Conservation (phyloP, 2,888 invertebrate genomes). For the Eupithecia tripunctaria region DNA sequence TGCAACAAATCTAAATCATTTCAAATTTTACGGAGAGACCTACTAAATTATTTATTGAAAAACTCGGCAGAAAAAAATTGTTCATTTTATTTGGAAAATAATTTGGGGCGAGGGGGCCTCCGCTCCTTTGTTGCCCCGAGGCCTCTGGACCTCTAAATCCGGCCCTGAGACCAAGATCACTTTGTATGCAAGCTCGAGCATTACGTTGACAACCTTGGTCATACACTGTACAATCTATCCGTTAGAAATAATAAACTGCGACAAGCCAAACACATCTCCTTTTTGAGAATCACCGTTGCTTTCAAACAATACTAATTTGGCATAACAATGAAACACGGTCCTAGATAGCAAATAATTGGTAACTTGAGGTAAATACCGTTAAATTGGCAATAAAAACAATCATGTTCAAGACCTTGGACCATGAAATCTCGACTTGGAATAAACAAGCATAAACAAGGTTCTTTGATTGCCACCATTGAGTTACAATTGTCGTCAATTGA, state of each 20-base stretch:
- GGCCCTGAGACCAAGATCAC: too few relatives aligned
- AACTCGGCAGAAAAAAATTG: too few relatives aligned
- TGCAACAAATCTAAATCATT: too few relatives aligned
- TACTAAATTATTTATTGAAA: too few relatives aligned
- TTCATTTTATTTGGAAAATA: too few relatives aligned
- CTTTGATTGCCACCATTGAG: slow-evolving; percentile 3
- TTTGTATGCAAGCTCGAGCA: slow-evolving; percentile 64
- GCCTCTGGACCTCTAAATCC: too few relatives aligned
- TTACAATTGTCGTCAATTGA: slow-evolving; percentile 4
- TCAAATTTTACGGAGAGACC: too few relatives aligned
- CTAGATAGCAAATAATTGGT: slow-evolving; percentile 20
- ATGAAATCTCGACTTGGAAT: not conserved
- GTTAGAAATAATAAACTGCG: slow-evolving; percentile 71
- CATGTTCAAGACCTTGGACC: slow-evolving; percentile 6
- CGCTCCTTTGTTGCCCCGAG: too few relatives aligned
- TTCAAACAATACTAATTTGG: slow-evolving; percentile 33
- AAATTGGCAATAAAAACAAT: slow-evolving; percentile 11
- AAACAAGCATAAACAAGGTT: slow-evolving; percentile 1
- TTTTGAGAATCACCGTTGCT: slow-evolving; percentile 64
- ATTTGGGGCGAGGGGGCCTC: too few relatives aligned
- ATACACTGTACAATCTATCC: slow-evolving; percentile 63
- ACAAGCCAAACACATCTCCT: slow-evolving; percentile 54
- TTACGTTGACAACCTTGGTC: slow-evolving; percentile 66
- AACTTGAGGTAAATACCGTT: slow-evolving; percentile 12
- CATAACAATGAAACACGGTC: slow-evolving; percentile 17